Conservation (phyloP, 92 coral and sea anemone genomes). For the Phenganax subtilis region DNA sequence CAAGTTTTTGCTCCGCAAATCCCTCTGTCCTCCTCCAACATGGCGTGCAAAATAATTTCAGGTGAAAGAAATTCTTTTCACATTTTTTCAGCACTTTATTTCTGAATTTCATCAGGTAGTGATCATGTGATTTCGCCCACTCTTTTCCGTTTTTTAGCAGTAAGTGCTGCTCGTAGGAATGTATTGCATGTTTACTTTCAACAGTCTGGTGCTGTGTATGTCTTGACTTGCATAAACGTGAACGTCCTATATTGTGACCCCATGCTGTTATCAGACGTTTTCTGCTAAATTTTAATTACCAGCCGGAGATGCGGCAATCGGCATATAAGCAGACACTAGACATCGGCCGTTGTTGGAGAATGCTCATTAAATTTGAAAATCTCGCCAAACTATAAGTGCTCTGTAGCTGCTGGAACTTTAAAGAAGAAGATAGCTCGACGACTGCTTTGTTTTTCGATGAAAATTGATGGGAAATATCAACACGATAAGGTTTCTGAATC, state of each 20-base stretch:
- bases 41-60: too few species aligned
- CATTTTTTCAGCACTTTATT: too few species aligned
- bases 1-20: too few species aligned
- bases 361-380: background rate
- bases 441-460: background rate
- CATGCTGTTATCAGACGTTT: background rate
- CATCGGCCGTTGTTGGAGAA: background rate
- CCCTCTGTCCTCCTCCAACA: too few species aligned
- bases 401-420: background rate
- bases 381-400: background rate
- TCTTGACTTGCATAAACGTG: slow-evolving; percentile 7
- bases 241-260: slow-evolving; percentile 21
- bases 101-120: too few species aligned
- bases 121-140: too few species aligned
- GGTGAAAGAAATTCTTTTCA: too few species aligned
- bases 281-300: background rate
- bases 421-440: background rate
- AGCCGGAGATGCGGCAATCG: slow-evolving; percentile 15
- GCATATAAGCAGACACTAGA: background rate
- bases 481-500: slow-evolving; percentile 7
- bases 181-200: background rate
- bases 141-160: too few species aligned
- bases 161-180: background rate
- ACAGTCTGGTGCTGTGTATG: background rate
- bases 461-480: background rate